Evolutionary conservation across 1,140 invertebrate species (phyloP), one percentile per base, ranked within the genome.

Genomic region (Hyles euphorbiae): DNA sequence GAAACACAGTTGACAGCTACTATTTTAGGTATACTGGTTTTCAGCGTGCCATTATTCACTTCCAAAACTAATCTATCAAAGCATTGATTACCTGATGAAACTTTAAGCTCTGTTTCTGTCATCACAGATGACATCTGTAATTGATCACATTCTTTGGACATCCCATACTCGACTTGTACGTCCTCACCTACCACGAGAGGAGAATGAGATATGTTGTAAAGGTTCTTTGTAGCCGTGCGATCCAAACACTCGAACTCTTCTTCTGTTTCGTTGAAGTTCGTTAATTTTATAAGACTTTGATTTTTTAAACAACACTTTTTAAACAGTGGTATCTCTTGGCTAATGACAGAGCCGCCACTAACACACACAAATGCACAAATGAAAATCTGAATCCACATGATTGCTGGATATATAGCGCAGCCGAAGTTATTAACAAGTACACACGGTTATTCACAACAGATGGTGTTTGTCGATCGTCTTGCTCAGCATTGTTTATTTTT

Each of bases 401-500:
- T 71, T 61, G 52, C 7, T 58, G 11, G 55, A 52, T 12, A 51
- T 12, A 49, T 34, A 55, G 56, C 34, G 55, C 3, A 34, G n/a
- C 34, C 53, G 36, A 52, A 22, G 57, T 61, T 68, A 61, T 57
- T 55, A 53, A 71, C 54, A 67, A 63, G 64, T 62, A 65, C 60
- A 60, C 61, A 63, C 61, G 63, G 68, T 67, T 64, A 62, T 67
- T 78, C 73, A 85, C 65, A 76, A 76, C 81, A 77, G 78, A 71
- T 83, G 78, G 71, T 66, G 55, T 65, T 34, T 64, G 70, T 80
- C 79, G 72, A 67, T 83, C 69, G 64, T 61, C 68, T 61, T 73
- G 68, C 53, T 71, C 60, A 65, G 63, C 76, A 84, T 80, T 76
- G 78, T 81, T 83, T 83, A 78, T 72, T 68, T 65, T 50, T 47